phyloP scores from a whole-genome alignment of 2,797 vertebrate species.

The Myiotriccus ornatus region DNA sequence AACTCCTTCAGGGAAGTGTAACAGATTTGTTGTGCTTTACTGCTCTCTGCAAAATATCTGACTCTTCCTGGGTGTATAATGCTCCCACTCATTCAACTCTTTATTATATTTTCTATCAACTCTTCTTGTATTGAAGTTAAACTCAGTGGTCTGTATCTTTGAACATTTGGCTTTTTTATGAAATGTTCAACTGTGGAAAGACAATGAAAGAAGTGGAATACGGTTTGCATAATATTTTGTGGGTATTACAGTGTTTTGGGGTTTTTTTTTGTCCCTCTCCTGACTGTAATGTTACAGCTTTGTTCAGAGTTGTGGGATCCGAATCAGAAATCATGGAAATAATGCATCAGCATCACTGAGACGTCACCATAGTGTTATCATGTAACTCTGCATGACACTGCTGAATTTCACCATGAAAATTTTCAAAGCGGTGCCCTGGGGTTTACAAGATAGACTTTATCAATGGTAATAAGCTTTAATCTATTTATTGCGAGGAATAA shows the following conservation, averaged over 20 bases:
- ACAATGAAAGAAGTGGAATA: not conserved
- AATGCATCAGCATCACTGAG: not conserved
- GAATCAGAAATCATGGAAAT: not conserved
- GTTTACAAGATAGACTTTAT: conserved; percentile 11
- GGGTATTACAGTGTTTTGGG: not conserved
- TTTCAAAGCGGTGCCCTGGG: conserved; percentile 39
- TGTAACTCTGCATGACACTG: not conserved
- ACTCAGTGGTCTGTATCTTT: not conserved
- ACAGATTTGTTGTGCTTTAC: not conserved
- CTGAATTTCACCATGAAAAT: not conserved
- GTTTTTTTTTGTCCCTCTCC: rapidly evolving
- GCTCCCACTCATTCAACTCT: not conserved
- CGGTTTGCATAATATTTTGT: not conserved
- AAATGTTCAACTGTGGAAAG: not conserved
- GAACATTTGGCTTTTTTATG: not conserved
- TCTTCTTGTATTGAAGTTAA: not conserved
- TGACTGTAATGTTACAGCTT: not conserved
- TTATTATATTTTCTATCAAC: not conserved
- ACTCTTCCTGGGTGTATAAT: not conserved
- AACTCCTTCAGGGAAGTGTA: not conserved
- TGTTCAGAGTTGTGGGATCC: not conserved
- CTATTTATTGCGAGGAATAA: conserved; percentile 9
- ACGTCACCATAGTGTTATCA: not conserved
- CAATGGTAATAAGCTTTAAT: conserved; percentile 23
- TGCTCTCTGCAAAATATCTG: not conserved